phyloP scores from a whole-genome alignment of 2,888 invertebrate species.

The Sinodicranocentrus sp. region DNA sequence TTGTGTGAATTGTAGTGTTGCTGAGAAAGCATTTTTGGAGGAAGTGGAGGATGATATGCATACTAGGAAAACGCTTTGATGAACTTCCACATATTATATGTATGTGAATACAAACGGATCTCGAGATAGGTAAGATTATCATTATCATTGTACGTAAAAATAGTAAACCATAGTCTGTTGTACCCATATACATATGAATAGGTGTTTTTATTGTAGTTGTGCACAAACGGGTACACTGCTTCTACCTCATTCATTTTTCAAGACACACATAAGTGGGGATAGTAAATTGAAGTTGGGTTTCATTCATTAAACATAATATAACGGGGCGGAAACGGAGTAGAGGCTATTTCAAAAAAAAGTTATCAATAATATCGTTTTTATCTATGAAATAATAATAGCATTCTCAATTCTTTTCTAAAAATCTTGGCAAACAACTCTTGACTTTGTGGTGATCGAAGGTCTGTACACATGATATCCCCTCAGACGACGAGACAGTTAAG shows the following conservation, averaged over 20 bases:
- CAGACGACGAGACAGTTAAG: background rate
- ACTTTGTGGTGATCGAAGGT: conserved; percentile 1
- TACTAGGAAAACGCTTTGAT: background rate
- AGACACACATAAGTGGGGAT: background rate
- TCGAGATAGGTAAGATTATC: no score
- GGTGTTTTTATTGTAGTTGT: no score
- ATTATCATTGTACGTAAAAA: no score
- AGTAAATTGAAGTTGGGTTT: background rate
- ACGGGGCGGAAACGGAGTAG: conserved; percentile 35
- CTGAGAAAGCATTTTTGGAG: no score
- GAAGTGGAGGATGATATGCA: background rate
- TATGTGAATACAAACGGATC: background rate
- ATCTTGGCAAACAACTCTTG: conserved; percentile 3
- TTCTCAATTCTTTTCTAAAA: conserved; percentile 13
- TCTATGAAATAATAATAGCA: conserved; percentile 11
- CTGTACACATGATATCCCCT: background rate
- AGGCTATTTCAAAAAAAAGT: conserved; percentile 17
- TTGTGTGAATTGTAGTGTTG: background rate
- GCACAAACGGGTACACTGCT: background rate
- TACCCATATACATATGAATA: no score
- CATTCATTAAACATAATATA: background rate
- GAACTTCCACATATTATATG: background rate
- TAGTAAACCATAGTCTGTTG: no score
- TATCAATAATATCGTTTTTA: conserved; percentile 10
- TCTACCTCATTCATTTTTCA: background rate